Conservation (phyloP, 2,113 vertebrate genomes). For the Danio rerio region GRCz12tu NC_133184.1:52511001-52511500, state of each 20-base stretch:
- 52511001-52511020: constrained; percentile 5
- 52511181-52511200: constrained; percentile 63
- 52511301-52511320: constrained; percentile 56
- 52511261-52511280: constrained; percentile 61
- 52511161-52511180: constrained; percentile 73
- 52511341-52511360: constrained; percentile 51
- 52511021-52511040: constrained; percentile 27
- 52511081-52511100: constrained; percentile 55
- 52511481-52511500: constrained; percentile 20
- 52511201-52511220: constrained; percentile 62
- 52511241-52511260: constrained; percentile 59
- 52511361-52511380: constrained; percentile 56
- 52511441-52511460: background rate
- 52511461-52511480: background rate
- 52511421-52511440: background rate
- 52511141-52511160: constrained; percentile 67
- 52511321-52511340: constrained; percentile 59
- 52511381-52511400: constrained; percentile 30
- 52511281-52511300: constrained; percentile 59
- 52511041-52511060: constrained; percentile 23
- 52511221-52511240: constrained; percentile 62
- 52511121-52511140: constrained; percentile 60
- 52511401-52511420: constrained; percentile 32
- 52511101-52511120: constrained; percentile 66
- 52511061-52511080: background rate